Conservation (phyloP, 2,113 vertebrate genomes). For the Falco punctatus region DNA sequence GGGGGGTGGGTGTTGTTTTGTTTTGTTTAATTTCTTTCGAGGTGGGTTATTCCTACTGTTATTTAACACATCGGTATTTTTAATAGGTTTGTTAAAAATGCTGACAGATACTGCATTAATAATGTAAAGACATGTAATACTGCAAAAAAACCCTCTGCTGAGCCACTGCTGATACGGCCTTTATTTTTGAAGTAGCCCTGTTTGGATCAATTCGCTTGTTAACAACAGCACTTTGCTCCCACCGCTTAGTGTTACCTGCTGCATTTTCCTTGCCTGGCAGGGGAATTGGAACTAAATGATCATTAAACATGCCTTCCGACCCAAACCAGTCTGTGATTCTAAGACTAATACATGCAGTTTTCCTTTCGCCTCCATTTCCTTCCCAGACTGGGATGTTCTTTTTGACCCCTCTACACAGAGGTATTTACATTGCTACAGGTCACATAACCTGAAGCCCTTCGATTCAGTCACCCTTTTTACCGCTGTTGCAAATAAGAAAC, state of each 20-base stretch:
- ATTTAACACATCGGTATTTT: neutral
- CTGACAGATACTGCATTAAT: neutral
- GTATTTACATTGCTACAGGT: neutral
- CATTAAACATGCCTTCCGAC: neutral
- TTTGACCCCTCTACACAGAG: neutral
- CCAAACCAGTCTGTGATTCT: neutral
- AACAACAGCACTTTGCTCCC: neutral
- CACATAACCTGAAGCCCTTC: neutral
- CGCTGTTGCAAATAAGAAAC: neutral
- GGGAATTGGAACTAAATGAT: neutral
- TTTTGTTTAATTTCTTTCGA: neutral
- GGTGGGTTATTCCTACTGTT: neutral
- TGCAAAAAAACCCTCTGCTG: neutral
- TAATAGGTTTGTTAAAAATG: neutral
- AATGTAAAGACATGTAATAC: neutral
- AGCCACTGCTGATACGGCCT: neutral
- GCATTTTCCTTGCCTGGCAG: neutral
- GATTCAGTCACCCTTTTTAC: neutral
- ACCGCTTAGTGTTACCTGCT: fast-evolving
- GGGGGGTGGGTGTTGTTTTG: neutral
- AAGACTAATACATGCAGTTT: neutral
- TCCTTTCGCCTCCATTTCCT: neutral
- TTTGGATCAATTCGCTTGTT: neutral
- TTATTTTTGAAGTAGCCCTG: neutral
- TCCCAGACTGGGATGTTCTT: neutral